Evolutionary conservation across 2,113 vertebrate genomes (phyloP), one percentile per base, ranked within the genome.

Genomic region (Hyperopisus bebe): DNA sequence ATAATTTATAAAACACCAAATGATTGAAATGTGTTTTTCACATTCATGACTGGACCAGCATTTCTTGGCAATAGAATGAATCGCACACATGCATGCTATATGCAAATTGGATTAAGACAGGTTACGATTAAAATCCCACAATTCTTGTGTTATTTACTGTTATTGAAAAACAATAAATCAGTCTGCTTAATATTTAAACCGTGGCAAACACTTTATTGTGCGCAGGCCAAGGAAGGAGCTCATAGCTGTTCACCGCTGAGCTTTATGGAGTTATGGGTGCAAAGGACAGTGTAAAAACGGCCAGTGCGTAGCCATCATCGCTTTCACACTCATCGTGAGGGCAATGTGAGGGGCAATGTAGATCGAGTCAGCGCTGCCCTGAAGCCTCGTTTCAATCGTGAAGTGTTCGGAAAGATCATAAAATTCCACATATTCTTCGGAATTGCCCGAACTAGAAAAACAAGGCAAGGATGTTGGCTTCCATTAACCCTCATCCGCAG

Each of bases 401-500:
- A 89, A 51, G 62, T 24, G 10, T 44, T 53, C 70, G 1, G 27
- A 35, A 77, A 89, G 70, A 53, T 39, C 47, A 53, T 39, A 48
- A 39, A 87, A 53, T 80, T 19, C 31, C 87, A 74, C 31, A 82
- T 24, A 51, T 35, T 48, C 48, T 15, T 42, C 27, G 17, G 82
- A 39, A 82, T 82, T 77, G 47, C 27, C 1, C 5, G 6, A 42
- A 19, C 70, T 50, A 31, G 55, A 88, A 88, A 87, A 47, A 88
- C 35, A 74, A 47, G 19, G 19, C 39, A 27, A 88, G 8, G 8
- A 84, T 83, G 35, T 0, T 8, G 39, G 50, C 24, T 48, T 74
- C 21, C 39, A 35, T 89, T 35, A 85, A 21, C 31, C 48, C 50
- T 92, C 90, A 86, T 93, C 87, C n/a, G 70, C 89, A 66, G 90